These are phyloP conservation scores for Misgurnus anguillicaudatus DNA, from an alignment of 2,113 vertebrate genomes.

Conservation along the genomic window DNA sequence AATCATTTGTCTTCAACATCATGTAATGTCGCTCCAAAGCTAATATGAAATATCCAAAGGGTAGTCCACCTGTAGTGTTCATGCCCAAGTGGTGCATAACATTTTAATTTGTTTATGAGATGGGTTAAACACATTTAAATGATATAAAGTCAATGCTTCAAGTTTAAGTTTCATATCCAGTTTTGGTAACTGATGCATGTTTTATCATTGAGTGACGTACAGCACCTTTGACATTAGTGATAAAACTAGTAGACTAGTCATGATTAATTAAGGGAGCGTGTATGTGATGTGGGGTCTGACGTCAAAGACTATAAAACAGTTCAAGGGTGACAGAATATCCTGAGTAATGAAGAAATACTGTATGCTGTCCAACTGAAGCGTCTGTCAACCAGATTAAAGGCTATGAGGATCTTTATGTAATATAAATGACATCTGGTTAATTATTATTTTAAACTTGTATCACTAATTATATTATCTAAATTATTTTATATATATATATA, in stretches of 20 bases:
- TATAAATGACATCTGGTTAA: too few relatives aligned
- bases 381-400: neutral
- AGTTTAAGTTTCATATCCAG: too few relatives aligned
- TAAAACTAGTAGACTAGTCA: neutral
- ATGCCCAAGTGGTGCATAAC: neutral
- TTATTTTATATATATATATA: too few relatives aligned
- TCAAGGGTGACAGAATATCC: slow-evolving; percentile 61
- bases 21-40: neutral
- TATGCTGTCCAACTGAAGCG: neutral
- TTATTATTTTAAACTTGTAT: too few relatives aligned
- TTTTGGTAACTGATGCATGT: neutral
- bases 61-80: neutral
- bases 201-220: neutral
- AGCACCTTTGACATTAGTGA: neutral
- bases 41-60: too few relatives aligned
- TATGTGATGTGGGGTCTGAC: slow-evolving; percentile 28
- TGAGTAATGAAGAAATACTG: neutral
- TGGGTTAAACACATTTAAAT: neutral
- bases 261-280: neutral
- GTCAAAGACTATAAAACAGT: slow-evolving; percentile 48
- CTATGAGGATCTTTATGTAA: too few relatives aligned
- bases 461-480: too few relatives aligned
- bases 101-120: neutral
- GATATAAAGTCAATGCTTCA: neutral
- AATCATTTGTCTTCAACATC: neutral